Evolutionary conservation across 1,140 invertebrate species (phyloP).

Genomic region (Drosophila sechellia): DNA sequence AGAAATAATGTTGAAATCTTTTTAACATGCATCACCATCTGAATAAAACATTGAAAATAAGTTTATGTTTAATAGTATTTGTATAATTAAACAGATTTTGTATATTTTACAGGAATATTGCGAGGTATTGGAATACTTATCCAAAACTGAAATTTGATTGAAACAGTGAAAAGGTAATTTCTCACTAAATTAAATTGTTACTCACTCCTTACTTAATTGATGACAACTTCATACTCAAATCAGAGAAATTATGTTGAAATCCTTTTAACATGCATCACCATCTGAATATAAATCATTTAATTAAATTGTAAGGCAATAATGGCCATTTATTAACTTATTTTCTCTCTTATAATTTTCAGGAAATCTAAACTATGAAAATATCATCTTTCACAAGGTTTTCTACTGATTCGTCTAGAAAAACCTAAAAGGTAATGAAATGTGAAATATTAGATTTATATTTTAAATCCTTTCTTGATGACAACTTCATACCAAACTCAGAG

Average conservation of each 20-base stretch:
- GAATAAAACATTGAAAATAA: not conserved
- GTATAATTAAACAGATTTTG: no score
- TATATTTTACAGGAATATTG: no score
- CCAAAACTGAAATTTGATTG: not conserved
- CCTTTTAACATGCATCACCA: conserved; percentile 62
- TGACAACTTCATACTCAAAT: conserved; percentile 50
- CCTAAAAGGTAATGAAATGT: no score
- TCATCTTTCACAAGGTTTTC: no score
- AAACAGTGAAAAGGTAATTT: not conserved
- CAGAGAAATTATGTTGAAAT: conserved; percentile 55
- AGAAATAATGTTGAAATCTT: conserved; percentile 63
- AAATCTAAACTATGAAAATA: no score
- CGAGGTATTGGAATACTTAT: no score
- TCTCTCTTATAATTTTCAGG: not conserved
- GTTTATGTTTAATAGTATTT: not conserved
- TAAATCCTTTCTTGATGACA: not conserved
- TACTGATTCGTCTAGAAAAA: no score
- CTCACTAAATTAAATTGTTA: not conserved
- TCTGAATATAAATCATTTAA: not conserved
- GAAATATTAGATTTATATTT: no score
- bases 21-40: conserved; percentile 76
- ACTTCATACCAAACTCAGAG: conserved; percentile 44
- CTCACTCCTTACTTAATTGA: conserved; percentile 14
- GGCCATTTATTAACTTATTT: not conserved
- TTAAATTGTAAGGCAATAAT: not conserved